Evolutionary conservation across 2,797 vertebrate species (phyloP), one percentile per base, ranked within the genome.

Genomic region (Leptodactylus fallax): DNA sequence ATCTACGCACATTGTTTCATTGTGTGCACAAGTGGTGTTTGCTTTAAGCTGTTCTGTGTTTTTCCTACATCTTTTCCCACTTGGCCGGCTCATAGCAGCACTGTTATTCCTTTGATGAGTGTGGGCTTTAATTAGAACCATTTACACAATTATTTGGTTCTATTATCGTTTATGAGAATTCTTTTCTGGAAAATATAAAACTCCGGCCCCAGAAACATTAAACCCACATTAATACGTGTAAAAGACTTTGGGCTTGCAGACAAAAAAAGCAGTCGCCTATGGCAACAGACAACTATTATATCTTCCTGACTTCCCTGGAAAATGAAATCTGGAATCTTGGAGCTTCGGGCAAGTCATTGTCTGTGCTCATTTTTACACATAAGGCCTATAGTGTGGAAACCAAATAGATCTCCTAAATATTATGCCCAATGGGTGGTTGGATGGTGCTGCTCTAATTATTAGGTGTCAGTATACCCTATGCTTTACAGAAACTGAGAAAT

Each of bases 91-190:
- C 58, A 9, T 21, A 16, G 19, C 47, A 21, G 2, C 71, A 76
- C 55, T 16, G 19, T 51, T 77, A 45, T 61, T 58, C 71, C 85
- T 72, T 80, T 71, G 51, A 86, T 58, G 85, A 81, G 78, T 71
- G 63, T 58, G 45, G 53, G 27, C 51, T 86, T 81, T 86, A 86
- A 86, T 86, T 86, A 71, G 63, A 81, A 49, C 27, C 78, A 86
- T 79, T 86, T 80, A 86, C 78, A 53, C 61, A 55, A 86, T 79
- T 69, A 71, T 71, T 81, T 81, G 60, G 63, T 81, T 86, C 58
- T 81, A 65, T 65, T 81, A 86, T 80, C 5, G 45, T 80, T 80
- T 60, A 58, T 60, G 45, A 45, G 65, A 65, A 45, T 82, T 87
- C 36, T 63, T 65, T 76, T 23, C 47, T 76, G 47, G 11, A 21